phyloP scores from a whole-genome alignment of 1,140 invertebrate genomes.

The Euura saliciscinereae region DNA sequence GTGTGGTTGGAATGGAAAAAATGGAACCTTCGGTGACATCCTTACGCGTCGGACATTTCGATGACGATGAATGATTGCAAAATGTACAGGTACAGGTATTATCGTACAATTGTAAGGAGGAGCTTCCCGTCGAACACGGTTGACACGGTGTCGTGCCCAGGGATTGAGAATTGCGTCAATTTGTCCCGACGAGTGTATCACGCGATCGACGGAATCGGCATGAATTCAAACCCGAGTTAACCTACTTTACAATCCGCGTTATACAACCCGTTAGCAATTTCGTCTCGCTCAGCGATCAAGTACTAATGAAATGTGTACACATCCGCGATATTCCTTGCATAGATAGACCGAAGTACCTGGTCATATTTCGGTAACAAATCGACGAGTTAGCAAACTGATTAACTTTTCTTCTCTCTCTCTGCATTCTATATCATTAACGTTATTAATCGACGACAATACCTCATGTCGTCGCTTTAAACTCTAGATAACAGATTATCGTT shows the following conservation, averaged over 20 bases:
- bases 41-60: no score
- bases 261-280: not conserved
- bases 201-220: constrained; percentile 1
- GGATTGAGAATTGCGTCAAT: not conserved
- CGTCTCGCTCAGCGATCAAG: not conserved
- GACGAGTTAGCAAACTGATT: no score
- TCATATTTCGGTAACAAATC: not conserved
- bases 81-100: no score
- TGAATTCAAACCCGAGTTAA: not conserved
- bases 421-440: no score
- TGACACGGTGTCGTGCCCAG: not conserved
- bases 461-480: no score
- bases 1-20: no score
- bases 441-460: no score
- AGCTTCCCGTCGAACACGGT: not conserved
- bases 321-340: not conserved
- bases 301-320: not conserved
- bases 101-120: not conserved
- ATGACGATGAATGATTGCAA: no score
- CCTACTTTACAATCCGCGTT: not conserved
- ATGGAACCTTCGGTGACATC: no score
- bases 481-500: no score
- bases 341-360: no score
- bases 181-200: not conserved
- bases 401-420: no score